These are phyloP conservation scores for Keiferia lycopersicella DNA, from an alignment of 2,888 invertebrate genomes.

Conservation along the genomic window DNA sequence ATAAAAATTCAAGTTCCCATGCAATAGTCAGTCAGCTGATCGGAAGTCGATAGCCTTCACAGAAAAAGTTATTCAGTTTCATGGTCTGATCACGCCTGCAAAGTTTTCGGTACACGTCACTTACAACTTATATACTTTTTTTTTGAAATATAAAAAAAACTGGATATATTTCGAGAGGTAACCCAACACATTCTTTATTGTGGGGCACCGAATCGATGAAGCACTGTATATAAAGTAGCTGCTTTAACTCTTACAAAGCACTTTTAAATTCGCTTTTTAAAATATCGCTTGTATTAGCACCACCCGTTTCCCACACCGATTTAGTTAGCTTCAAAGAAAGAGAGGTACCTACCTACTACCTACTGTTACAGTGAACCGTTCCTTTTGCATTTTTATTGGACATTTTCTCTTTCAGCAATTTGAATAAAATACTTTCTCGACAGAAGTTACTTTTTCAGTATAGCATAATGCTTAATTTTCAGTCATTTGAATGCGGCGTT, in stretches of 20 bases:
- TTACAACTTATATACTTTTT: background rate
- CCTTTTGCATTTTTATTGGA: slow-evolving; percentile 73
- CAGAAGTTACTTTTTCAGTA: slow-evolving; percentile 45
- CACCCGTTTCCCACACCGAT: slow-evolving; percentile 48
- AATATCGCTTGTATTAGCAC: slow-evolving; percentile 32
- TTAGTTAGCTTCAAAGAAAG: slow-evolving; percentile 61
- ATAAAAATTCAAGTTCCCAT: no score
- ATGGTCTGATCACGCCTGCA: no score
- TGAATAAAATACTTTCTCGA: slow-evolving; percentile 64
- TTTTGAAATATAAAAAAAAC: background rate
- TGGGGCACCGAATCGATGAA: no score
- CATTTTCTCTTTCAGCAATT: slow-evolving; percentile 58
- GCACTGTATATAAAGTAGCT: no score
- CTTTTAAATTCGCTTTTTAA: background rate
- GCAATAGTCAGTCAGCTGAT: no score
- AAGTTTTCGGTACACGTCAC: no score
- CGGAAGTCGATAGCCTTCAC: no score
- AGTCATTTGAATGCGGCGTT: slow-evolving; percentile 35
- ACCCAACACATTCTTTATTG: no score
- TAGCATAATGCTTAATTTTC: slow-evolving; percentile 39
- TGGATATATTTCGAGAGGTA: no score
- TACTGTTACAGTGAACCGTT: slow-evolving; percentile 33
- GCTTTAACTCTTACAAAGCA: no score
- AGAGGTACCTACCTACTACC: slow-evolving; percentile 39
- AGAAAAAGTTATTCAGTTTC: no score